These are phyloP conservation scores for Liopterus haemorrhoidalis DNA, from an alignment of 2,888 invertebrate genomes.

Conservation along the genomic window DNA sequence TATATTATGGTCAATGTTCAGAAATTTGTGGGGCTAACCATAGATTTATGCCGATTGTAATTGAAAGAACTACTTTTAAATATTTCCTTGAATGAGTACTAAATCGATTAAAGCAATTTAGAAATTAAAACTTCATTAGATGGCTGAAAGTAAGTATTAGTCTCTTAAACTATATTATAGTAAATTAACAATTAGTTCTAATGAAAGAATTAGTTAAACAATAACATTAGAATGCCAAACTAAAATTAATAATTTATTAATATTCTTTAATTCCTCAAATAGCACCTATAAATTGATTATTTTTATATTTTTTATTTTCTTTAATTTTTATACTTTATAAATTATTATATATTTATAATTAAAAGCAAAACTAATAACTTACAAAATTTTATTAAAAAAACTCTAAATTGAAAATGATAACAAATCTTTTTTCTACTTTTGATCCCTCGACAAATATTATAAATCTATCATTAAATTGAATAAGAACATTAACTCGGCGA, in stretches of 20 bases:
- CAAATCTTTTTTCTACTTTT: slow-evolving; percentile 62
- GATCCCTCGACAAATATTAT: slow-evolving; percentile 54
- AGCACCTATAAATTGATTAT: slow-evolving; percentile 55
- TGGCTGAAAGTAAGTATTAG: slow-evolving; percentile 65
- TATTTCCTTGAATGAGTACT: slow-evolving; percentile 55
- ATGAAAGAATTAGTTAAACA: slow-evolving; percentile 53
- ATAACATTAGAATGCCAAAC: slow-evolving; percentile 63
- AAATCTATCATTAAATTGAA: slow-evolving; percentile 55
- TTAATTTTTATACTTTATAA: slow-evolving; percentile 48
- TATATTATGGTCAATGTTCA: slow-evolving; percentile 71
- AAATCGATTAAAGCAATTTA: too few relatives aligned
- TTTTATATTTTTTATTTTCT: slow-evolving; percentile 43
- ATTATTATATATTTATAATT: slow-evolving; percentile 48
- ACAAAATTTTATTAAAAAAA: slow-evolving; percentile 34
- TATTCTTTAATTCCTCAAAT: slow-evolving; percentile 66
- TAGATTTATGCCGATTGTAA: slow-evolving; percentile 71
- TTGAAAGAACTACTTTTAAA: slow-evolving; percentile 54
- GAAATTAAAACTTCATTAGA: slow-evolving; percentile 52
- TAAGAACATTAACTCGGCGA: slow-evolving; percentile 54
- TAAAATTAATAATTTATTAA: slow-evolving; percentile 54
- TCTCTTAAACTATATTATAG: slow-evolving; percentile 65
- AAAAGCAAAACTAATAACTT: slow-evolving; percentile 38
- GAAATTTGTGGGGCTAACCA: slow-evolving; percentile 78
- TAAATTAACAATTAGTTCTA: slow-evolving; percentile 59
- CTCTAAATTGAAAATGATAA: slow-evolving; percentile 58